Conservation (phyloP, 2,797 vertebrate genomes). For the Acropternis orthonyx region DNA sequence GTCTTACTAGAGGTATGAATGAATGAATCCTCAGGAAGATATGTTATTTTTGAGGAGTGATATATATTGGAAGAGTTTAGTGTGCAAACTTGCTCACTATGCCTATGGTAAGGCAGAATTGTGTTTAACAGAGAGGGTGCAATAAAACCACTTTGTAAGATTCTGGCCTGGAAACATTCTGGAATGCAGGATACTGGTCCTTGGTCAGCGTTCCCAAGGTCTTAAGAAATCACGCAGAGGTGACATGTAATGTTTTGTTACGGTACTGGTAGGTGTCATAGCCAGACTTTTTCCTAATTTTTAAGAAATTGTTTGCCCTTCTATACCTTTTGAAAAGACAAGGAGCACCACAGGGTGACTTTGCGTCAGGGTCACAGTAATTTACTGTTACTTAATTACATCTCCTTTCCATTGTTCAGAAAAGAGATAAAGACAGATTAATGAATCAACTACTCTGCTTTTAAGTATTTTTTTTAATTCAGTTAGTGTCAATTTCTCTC, state of each 20-base stretch:
- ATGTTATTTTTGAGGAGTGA: background rate
- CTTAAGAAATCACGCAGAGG: background rate
- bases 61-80: background rate
- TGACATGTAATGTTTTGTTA: background rate
- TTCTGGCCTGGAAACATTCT: background rate
- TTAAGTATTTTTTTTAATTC: background rate
- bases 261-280: background rate
- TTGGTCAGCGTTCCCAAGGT: background rate
- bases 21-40: background rate
- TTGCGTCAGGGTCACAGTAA: background rate
- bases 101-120: background rate
- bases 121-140: background rate
- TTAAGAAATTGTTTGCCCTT: background rate
- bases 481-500: background rate
- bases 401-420: background rate
- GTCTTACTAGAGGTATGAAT: background rate
- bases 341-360: background rate
- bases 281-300: background rate
- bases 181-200: background rate
- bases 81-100: background rate
- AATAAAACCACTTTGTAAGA: background rate
- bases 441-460: background rate
- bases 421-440: background rate
- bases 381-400: background rate
- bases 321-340: background rate